Percentiles rank a stretch among this genome's conserved stretches.
Evolutionary conservation across 2,113 vertebrate genomes (phyloP).

Genomic region (Protobothrops mucrosquamatus): DNA sequence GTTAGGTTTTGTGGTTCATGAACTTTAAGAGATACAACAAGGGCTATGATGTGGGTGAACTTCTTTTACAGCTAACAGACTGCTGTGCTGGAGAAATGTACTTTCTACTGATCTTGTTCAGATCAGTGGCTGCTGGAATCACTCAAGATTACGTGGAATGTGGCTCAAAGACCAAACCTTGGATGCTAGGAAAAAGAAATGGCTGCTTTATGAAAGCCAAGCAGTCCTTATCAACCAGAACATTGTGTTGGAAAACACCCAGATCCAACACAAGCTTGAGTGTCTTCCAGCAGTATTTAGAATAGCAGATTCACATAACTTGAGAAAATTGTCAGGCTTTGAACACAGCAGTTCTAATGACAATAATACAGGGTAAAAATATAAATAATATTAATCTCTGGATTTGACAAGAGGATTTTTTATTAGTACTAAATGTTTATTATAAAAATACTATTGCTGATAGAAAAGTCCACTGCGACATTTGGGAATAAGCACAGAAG

Average conservation of each 20-base stretch:
- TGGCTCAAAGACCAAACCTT: background rate
- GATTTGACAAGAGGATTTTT: background rate
- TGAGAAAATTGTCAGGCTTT: background rate
- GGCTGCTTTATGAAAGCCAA: slow-evolving; percentile 25
- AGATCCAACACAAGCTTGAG: slow-evolving; percentile 11
- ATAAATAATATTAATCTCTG: slow-evolving; percentile 5
- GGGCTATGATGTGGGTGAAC: slow-evolving; percentile 17
- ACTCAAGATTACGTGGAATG: background rate
- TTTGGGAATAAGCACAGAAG: background rate
- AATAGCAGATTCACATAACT: background rate
- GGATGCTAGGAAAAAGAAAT: background rate
- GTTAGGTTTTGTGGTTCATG: slow-evolving; percentile 54
- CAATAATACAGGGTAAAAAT: background rate
- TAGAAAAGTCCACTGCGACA: background rate
- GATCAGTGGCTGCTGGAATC: background rate
- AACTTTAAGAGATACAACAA: slow-evolving; percentile 43
- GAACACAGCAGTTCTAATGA: slow-evolving; percentile 19
- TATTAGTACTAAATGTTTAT: background rate
- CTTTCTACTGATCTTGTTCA: slow-evolving; percentile 1
- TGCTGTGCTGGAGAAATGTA: background rate
- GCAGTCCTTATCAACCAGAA: slow-evolving; percentile 27
- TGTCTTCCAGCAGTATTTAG: background rate
- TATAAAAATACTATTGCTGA: slow-evolving; percentile 5
- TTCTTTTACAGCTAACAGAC: slow-evolving; percentile 14
- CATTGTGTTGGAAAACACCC: slow-evolving; percentile 22